Conservation (phyloP, 1,140 invertebrate genomes). For the Drosophila ercepeae region DNA sequence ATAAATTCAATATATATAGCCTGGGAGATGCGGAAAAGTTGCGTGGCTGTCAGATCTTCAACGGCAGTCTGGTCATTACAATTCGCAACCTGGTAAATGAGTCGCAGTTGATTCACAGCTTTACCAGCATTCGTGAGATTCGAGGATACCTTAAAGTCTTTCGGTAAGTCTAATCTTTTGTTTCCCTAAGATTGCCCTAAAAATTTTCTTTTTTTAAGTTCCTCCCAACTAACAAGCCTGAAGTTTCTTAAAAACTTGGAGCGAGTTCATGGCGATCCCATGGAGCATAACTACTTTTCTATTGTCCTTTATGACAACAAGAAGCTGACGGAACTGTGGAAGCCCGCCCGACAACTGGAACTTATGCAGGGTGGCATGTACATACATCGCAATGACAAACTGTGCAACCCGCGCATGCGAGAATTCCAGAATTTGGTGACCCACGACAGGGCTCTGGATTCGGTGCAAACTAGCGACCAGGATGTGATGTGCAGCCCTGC, state of each 20-base stretch:
- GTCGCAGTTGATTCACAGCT: constrained; percentile 37
- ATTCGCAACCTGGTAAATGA: constrained; percentile 62
- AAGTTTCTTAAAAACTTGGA: constrained; percentile 55
- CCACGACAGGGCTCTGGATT: constrained; percentile 63
- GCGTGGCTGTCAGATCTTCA: constrained; percentile 68
- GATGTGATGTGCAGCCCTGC: constrained; percentile 72
- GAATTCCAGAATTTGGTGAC: constrained; percentile 40
- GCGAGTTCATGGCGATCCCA: constrained; percentile 49
- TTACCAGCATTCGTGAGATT: constrained; percentile 65
- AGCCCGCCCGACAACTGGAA: constrained; percentile 37
- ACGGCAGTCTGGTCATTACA: constrained; percentile 61
- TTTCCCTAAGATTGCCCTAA: neutral
- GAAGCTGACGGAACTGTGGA: constrained; percentile 59
- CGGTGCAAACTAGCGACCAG: constrained; percentile 69
- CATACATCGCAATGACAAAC: constrained; percentile 70
- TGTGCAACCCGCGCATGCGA: constrained; percentile 64
- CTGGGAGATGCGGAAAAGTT: constrained; percentile 64
- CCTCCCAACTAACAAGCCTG: constrained; percentile 55
- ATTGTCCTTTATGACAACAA: constrained; percentile 72
- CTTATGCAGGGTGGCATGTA: constrained; percentile 64
- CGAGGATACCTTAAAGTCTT: constrained; percentile 67
- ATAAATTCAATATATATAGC: constrained; percentile 44
- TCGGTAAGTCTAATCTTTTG: constrained; percentile 34
- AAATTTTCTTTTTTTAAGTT: constrained; percentile 20
- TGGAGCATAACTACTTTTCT: constrained; percentile 56